Base-by-base conservation (phyloP, 2,113 vertebrate genomes). In the Anser brachyrhynchus region DNA sequence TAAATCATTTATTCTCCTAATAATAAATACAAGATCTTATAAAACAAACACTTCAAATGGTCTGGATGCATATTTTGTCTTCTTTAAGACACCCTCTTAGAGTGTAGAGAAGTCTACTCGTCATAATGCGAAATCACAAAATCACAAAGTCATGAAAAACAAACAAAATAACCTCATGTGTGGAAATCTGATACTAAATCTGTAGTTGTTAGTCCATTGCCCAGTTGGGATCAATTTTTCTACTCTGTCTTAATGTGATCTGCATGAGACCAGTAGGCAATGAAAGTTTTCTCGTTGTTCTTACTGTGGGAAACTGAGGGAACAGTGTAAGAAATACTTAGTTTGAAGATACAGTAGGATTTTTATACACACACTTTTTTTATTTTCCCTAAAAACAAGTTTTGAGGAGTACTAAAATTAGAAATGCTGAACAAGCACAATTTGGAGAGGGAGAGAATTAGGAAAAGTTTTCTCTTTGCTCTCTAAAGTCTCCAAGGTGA, bases 341-440 rank as follows among this genome's bases (percentile, higher is more conserved):
- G 5, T 13, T 31, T 78, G 37, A 75, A 52, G 21, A 33, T 3
- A 46, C 3, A 33, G 12, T 21, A 37, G 74, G 61, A 25, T 57
- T 39, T 41, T 2, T 19, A 65, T 19, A 3, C 18, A 8, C 2
- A 1, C 6, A 3, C 5, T 15, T 54, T 76, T 33, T 11, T 14
- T 4, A 4, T 5, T 69, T 58, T 79, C 31, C 7, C 43, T 51
- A 31, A 41, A 17, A 58, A n/a, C 44, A 66, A 22, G 3, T 25
- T 58, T 29, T 35, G 16, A 9, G 4, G 15, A 65, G 3, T 59
- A 18, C 46, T 46, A 46, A 11, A 52, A 28, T 39, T 67, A 49
- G 3, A 52, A 57, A 62, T 22, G n/a, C 6, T 29, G 17, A 69
- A 31, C 9, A 8, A 16, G 23, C 35, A 70, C 20, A 44, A 62